Conservation (phyloP, 2,797 vertebrate species). For the Clamator glandarius region DNA sequence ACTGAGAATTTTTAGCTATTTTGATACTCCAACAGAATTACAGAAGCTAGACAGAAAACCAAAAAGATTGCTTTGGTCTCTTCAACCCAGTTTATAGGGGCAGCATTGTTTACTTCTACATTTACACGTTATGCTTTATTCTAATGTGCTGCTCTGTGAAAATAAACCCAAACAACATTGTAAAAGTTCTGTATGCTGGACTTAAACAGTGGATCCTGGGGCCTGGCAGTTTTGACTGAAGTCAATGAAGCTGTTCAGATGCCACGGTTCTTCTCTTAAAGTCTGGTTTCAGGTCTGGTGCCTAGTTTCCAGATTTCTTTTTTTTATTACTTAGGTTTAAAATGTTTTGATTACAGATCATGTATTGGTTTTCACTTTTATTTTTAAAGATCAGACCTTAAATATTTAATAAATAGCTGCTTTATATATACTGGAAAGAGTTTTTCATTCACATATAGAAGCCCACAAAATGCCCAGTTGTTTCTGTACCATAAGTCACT, state of each 20-base stretch:
- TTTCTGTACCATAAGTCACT: background rate
- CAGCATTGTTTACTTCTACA: background rate
- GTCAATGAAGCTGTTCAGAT: background rate
- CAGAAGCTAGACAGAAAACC: background rate
- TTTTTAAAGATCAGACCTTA: conserved; percentile 15
- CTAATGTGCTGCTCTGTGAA: background rate
- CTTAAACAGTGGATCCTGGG: background rate
- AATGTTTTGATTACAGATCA: background rate
- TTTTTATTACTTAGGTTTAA: background rate
- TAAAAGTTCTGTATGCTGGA: background rate
- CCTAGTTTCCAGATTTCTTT: background rate
- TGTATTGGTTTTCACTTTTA: background rate
- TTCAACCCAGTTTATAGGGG: background rate
- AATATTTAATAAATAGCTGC: conserved; percentile 9
- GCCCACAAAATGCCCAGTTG: background rate
- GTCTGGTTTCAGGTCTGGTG: background rate
- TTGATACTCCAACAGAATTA: background rate
- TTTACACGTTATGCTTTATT: background rate
- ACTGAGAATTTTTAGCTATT: background rate
- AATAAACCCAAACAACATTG: background rate
- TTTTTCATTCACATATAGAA: conserved; percentile 1
- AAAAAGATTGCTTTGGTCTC: background rate
- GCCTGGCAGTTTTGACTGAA: background rate
- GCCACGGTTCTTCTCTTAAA: background rate
- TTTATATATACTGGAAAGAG: background rate